These are phyloP conservation scores for Alligator mississippiensis DNA, from an alignment of 2,113 vertebrate genomes.

Conservation along the genomic window DNA sequence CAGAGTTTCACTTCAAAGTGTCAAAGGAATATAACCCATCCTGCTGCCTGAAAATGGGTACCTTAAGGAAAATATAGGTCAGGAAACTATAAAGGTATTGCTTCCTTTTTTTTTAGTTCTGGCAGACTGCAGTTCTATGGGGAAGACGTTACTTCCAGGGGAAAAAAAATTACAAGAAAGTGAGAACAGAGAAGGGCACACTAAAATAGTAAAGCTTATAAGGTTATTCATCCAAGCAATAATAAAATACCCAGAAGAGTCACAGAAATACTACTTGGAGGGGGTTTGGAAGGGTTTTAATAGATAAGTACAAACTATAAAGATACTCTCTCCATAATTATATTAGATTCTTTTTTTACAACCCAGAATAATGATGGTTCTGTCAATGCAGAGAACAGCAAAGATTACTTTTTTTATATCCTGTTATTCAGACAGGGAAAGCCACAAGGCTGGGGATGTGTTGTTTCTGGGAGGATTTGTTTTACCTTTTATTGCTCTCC, in stretches of 20 bases:
- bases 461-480: not conserved
- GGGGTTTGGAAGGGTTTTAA: not conserved
- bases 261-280: not conserved
- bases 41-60: not conserved
- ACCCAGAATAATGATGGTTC: not conserved
- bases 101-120: not conserved
- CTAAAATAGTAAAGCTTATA: not conserved
- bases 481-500: not conserved
- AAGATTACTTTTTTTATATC: not conserved
- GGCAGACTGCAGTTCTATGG: not conserved
- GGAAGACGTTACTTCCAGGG: not conserved
- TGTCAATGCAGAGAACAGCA: not conserved
- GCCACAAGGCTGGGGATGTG: not conserved
- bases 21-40: not conserved
- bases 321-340: not conserved
- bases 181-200: not conserved
- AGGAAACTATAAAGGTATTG: not conserved
- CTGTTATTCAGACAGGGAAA: not conserved
- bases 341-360: not conserved
- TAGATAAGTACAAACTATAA: not conserved
- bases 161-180: not conserved
- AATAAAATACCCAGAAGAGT: not conserved
- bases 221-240: not conserved
- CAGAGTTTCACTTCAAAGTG: not conserved
- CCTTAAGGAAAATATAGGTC: not conserved